Evolutionary conservation across 2,888 invertebrate species (phyloP), one percentile per base, ranked within the genome.

Genomic region (Andrena bucephala): DNA sequence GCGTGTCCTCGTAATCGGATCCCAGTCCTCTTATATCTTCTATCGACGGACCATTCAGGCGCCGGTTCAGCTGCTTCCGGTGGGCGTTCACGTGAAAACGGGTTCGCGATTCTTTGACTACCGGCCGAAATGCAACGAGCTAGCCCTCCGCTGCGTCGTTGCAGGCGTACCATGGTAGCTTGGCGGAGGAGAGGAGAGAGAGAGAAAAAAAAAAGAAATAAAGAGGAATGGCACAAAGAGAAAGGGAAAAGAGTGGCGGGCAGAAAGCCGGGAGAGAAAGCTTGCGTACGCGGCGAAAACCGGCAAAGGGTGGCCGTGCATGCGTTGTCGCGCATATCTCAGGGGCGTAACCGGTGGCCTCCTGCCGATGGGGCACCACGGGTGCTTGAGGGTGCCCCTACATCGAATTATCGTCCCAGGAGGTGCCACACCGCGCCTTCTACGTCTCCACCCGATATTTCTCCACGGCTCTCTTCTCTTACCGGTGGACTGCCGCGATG

Each of bases 51-150:
- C 92, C 90, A 93, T 94, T 93, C 91, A 93, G 84, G 87, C 85
- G 85, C 83, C 85, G 86, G 77, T 87, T 91, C 94, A 94, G 94
- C 94, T 94, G 94, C 86, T 94, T 94, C 94, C 94, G 94, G 94
- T 94, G 94, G 94, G 94, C 94, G 94, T 93, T 74, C 57, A 91
- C 91, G 90, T 92, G 88, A 90, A 93, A 84, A 93, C 93, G 93
- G 94, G 94, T 94, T 94, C 91, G 93, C 93, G 92, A 93, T 92
- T 92, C 91, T 92, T 91, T 90, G 82, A 82, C 69, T 63, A 76
- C 77, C 81, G 62, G 71, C 57, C 84, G 86, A 84, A 80, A 82
- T 77, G 84, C 87, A 85, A 85, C 85, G 86, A 85, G 84, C 76
- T 73, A 76, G 72, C 69, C 81, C 82, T 81, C 71, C 54, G 73